Base-by-base conservation (phyloP, 2,888 invertebrate genomes). In the Campoletis raptor region DNA sequence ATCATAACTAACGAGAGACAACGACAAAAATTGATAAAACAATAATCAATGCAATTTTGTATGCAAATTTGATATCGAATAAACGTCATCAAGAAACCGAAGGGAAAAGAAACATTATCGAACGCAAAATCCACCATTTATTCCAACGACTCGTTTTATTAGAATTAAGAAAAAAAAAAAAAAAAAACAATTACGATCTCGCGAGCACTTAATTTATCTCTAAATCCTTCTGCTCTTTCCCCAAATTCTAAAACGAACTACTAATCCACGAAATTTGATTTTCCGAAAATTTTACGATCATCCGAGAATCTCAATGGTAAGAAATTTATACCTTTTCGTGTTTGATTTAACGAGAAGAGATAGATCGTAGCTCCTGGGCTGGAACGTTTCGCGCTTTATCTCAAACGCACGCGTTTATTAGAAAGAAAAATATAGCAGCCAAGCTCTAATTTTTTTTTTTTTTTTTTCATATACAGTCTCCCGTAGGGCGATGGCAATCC, bases 311-410 rank as follows among this genome's bases (percentile, higher is more conserved):
- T 4, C 30, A 30, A 30, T 61, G 15, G 30, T 0, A 30, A 5
- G 30, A 30, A 6, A 61, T 61, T 24, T 2, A 30, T 24, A 30
- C 15, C 15, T 61, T 82, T 64, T 70, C 77, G 78, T 82, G 83
- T 81, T 74, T 48, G 30, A 18, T 78, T 78, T 79, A 85, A 85
- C 74, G 78, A 85, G 79, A 74, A 48, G 18, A 79, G 83, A 85
- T 83, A 73, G 78, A 74, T 85, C 83, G 74, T 57, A 52, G 83
- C 78, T 82, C 66, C 79, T 74, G 78, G 82, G 66, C 30, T 73
- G 36, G 24, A 40, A 36, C 21, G 24, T 67, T 37, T 70, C 64
- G 61, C 61, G 15, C 79, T 76, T n/a, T 24, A 64, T 70, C 30
- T 37, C 36, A 30, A 12, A 18, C 48, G 12, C 37, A 12, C 30